Evolutionary conservation across 2,888 invertebrate genomes (phyloP).

Genomic region (Drosophila imparisetae): DNA sequence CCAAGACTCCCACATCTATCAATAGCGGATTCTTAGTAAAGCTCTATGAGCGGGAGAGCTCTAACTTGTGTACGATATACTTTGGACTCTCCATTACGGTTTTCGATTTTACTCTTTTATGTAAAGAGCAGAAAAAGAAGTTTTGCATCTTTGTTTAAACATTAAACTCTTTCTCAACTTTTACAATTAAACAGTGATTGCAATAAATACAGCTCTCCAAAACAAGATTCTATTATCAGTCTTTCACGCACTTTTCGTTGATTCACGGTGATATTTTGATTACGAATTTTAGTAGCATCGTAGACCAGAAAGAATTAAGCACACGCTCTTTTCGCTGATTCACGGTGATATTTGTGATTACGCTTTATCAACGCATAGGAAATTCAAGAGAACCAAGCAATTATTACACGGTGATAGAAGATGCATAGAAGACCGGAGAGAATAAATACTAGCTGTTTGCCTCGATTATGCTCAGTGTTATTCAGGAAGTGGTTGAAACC

Average conservation of each 20-base stretch:
- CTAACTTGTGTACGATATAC: too few relatives aligned
- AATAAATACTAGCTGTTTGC: neutral
- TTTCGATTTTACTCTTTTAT: neutral
- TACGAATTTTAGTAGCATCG: too few relatives aligned
- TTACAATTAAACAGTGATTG: neutral
- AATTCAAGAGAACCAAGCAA: neutral
- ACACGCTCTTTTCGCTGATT: neutral
- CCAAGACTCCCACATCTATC: too few relatives aligned
- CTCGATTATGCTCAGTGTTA: conserved; percentile 9
- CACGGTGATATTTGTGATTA: neutral
- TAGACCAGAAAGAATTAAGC: too few relatives aligned
- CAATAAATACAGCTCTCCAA: too few relatives aligned
- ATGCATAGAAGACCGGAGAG: neutral
- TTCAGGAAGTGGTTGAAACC: neutral
- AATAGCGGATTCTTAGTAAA: neutral
- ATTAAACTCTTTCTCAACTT: neutral
- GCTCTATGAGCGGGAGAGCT: neutral
- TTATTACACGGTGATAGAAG: too few relatives aligned
- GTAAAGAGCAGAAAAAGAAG: neutral
- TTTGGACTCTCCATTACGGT: neutral
- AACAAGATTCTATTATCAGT: neutral
- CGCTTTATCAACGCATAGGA: fast-evolving
- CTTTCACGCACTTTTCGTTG: too few relatives aligned
- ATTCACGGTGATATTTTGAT: neutral
- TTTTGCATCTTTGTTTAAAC: neutral